Conservation (phyloP, 92 coral and sea anemone species). For the Nematostella vectensis region DNA sequence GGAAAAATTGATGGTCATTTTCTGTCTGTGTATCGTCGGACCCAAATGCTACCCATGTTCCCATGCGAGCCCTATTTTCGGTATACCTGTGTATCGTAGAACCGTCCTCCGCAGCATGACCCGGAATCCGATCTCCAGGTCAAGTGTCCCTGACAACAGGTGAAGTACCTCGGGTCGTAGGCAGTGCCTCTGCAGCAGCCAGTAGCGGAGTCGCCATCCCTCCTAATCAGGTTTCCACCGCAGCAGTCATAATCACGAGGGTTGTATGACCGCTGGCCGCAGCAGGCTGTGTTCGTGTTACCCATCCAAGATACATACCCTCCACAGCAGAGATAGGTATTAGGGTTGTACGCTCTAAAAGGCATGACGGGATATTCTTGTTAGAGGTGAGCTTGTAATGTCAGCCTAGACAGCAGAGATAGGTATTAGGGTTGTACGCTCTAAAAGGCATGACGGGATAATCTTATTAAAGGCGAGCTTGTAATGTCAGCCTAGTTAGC, state of each 20-base stretch:
- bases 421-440: too few relatives aligned
- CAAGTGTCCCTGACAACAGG: slow-evolving; percentile 21
- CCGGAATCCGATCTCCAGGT: slow-evolving; percentile 18
- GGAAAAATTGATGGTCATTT: too few relatives aligned
- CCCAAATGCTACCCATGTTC: too few relatives aligned
- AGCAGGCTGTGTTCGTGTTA: slow-evolving; percentile 12
- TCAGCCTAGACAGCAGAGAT: too few relatives aligned
- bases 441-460: too few relatives aligned
- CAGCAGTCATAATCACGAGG: slow-evolving; percentile 19
- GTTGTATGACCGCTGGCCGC: slow-evolving; percentile 13
- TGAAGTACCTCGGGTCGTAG: slow-evolving; percentile 18
- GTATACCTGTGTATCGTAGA: slow-evolving; percentile 18
- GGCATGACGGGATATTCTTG: too few relatives aligned
- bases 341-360: slow-evolving; percentile 16
- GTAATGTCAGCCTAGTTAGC: too few relatives aligned
- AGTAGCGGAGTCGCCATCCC: slow-evolving; percentile 2
- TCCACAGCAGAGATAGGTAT: slow-evolving; percentile 14
- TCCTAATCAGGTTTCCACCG: slow-evolving; percentile 15
- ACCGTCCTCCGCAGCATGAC: slow-evolving; percentile 18
- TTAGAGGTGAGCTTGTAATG: too few relatives aligned
- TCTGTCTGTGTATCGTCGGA: too few relatives aligned
- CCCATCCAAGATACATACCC: slow-evolving; percentile 8
- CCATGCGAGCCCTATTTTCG: too few relatives aligned
- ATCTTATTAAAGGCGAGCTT: too few relatives aligned
- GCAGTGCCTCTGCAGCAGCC: slow-evolving; percentile 27